Conservation (phyloP, 2,888 invertebrate genomes). For the Drosophila aldrichi region DNA sequence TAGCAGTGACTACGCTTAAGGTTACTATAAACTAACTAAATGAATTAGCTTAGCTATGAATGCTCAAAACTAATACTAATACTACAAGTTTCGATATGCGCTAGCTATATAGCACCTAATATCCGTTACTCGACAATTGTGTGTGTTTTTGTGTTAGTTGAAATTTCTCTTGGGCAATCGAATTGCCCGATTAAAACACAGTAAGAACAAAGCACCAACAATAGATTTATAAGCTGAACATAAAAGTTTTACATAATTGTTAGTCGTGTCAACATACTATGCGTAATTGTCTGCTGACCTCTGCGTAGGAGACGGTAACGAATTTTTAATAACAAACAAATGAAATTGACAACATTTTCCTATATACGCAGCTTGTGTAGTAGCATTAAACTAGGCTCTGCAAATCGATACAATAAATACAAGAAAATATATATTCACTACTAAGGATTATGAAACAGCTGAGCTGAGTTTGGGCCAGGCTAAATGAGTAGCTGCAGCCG, state of each 20-base stretch:
- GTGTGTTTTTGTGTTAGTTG: constrained; percentile 42
- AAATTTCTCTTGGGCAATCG: constrained; percentile 68
- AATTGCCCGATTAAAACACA: constrained; percentile 75
- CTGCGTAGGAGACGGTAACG: constrained; percentile 37
- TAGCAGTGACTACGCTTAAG: constrained; percentile 43
- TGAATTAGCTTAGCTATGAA: constrained; percentile 41
- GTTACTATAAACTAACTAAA: constrained; percentile 23
- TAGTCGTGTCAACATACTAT: constrained; percentile 44
- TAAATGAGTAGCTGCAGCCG: constrained; percentile 4
- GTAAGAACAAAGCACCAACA: constrained; percentile 84
- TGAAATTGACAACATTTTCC: constrained; percentile 28
- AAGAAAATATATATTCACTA: constrained; percentile 22
- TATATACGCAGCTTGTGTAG: constrained; percentile 62
- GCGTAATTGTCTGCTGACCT: constrained; percentile 29
- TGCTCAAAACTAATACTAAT: constrained; percentile 33
- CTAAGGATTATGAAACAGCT: constrained; percentile 23
- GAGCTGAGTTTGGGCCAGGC: constrained; percentile 22
- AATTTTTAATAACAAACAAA: constrained; percentile 50
- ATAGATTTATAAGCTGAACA: constrained; percentile 74
- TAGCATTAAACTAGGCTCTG: constrained; percentile 37
- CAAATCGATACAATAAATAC: constrained; percentile 55
- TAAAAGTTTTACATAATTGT: constrained; percentile 51
- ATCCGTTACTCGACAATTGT: constrained; percentile 27
- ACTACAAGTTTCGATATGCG: constrained; percentile 27
- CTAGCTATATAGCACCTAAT: constrained; percentile 18